Percentiles rank a stretch among this genome's conserved stretches.
These are phyloP conservation scores for Xyrauchen texanus DNA, from an alignment of 2,113 vertebrate species.

Conservation along the genomic window DNA sequence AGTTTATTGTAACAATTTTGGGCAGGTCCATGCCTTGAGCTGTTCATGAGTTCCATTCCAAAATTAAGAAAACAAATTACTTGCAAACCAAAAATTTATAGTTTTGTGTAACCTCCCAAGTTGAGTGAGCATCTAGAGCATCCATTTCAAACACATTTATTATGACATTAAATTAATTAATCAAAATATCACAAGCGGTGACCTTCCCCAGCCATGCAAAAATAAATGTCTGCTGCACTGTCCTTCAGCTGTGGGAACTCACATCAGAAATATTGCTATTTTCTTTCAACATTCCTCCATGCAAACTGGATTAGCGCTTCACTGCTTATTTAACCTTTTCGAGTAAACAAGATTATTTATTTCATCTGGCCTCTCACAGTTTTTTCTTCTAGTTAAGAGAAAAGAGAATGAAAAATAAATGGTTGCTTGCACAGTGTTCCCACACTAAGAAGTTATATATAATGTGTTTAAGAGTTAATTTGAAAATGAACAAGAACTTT, in stretches of 20 bases:
- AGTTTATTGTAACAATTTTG: conserved; percentile 48
- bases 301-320: conserved; percentile 54
- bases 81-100: conserved; percentile 47
- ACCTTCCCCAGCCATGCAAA: conserved; percentile 63
- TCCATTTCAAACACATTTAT: conserved; percentile 64
- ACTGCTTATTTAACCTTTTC: conserved; percentile 60
- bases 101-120: conserved; percentile 69
- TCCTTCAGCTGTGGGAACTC: conserved; percentile 55
- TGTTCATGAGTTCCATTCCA: conserved; percentile 52
- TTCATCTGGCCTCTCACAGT: conserved; percentile 52
- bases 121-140: conserved; percentile 60
- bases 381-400: conserved; percentile 50
- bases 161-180: conserved; percentile 75
- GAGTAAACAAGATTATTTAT: conserved; percentile 58
- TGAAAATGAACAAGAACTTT: conserved; percentile 27
- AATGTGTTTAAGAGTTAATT: conserved; percentile 27
- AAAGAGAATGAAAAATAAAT: conserved; percentile 49
- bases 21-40: conserved; percentile 17
- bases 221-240: conserved; percentile 57
- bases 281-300: conserved; percentile 55
- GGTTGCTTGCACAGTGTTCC: conserved; percentile 35
- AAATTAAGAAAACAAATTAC: conserved; percentile 69
- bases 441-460: conserved; percentile 35
- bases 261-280: conserved; percentile 56
- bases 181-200: conserved; percentile 69